These are phyloP conservation scores for Danio kyathit DNA, from an alignment of 2,797 vertebrate species.

Conservation along the genomic window DNA sequence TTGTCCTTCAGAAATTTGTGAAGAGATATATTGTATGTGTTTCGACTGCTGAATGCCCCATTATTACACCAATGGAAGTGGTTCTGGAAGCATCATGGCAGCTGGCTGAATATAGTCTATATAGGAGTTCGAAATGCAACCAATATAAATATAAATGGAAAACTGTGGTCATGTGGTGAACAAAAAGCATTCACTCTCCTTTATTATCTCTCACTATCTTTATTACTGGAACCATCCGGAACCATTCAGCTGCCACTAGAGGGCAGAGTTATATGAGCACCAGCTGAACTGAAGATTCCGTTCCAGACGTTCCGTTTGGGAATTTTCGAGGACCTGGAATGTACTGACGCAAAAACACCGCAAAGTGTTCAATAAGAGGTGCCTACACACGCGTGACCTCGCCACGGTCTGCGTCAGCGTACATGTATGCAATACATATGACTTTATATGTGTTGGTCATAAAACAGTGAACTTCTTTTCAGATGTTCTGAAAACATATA, in stretches of 20 bases:
- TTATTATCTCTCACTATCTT: neutral
- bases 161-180: no score
- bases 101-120: no score
- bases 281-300: conserved; percentile 73
- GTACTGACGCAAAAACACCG: conserved; percentile 73
- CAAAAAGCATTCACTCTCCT: conserved; percentile 55
- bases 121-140: no score
- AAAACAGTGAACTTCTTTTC: conserved; percentile 61
- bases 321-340: conserved; percentile 71
- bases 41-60: no score
- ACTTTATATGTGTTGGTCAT: conserved; percentile 59
- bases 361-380: conserved; percentile 75
- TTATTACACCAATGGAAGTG: no score
- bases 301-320: conserved; percentile 64
- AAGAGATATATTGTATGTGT: no score
- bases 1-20: no score
- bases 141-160: no score
- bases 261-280: conserved; percentile 73
- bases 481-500: conserved; percentile 58
- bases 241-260: conserved; percentile 37
- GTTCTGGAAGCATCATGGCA: no score
- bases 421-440: conserved; percentile 69
- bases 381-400: conserved; percentile 77
- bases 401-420: conserved; percentile 58
- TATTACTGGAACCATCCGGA: conserved; percentile 18